phyloP scores from a whole-genome alignment of 2,888 invertebrate genomes.

The Andricus curvator region DNA sequence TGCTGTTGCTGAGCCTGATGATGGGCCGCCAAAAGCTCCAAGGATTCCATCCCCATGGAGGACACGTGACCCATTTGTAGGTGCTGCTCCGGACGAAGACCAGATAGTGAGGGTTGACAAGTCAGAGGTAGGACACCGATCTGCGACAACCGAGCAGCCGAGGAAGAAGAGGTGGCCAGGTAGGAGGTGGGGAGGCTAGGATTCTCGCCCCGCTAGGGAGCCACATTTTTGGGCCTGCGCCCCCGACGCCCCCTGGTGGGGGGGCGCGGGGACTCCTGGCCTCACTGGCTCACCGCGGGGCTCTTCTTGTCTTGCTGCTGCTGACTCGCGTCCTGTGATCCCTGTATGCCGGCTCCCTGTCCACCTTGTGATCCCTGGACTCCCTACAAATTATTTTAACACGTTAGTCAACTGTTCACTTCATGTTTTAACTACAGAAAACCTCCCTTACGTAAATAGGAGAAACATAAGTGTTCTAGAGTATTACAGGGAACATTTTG shows the following conservation, averaged over 20 bases:
- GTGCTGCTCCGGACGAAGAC: slow-evolving; percentile 64
- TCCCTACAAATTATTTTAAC: slow-evolving; percentile 62
- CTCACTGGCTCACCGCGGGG: slow-evolving; percentile 90
- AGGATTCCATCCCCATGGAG: slow-evolving; percentile 70
- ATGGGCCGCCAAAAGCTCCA: slow-evolving; percentile 65
- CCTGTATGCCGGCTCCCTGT: slow-evolving; percentile 77
- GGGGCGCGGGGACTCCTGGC: slow-evolving; percentile 79
- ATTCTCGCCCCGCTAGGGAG: slow-evolving; percentile 79
- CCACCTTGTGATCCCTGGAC: slow-evolving; percentile 78
- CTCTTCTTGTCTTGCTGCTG: slow-evolving; percentile 91
- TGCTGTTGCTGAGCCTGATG: slow-evolving; percentile 67
- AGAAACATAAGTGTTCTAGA: too few relatives aligned
- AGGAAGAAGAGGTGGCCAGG: slow-evolving; percentile 61
- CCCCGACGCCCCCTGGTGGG: slow-evolving; percentile 78
- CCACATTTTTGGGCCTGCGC: slow-evolving; percentile 79
- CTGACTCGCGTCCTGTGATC: slow-evolving; percentile 81
- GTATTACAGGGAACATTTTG: too few relatives aligned
- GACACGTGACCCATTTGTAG: slow-evolving; percentile 59
- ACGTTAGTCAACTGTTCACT: neutral
- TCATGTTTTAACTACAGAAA: too few relatives aligned
- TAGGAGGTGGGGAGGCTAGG: slow-evolving; percentile 73
- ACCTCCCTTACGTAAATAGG: too few relatives aligned
- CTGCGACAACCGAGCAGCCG: slow-evolving; percentile 64
- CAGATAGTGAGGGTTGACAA: slow-evolving; percentile 59
- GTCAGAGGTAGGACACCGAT: slow-evolving; percentile 64